These are phyloP conservation scores for Engystomops pustulosus DNA, from an alignment of 2,113 vertebrate species.

Conservation along the genomic window DNA sequence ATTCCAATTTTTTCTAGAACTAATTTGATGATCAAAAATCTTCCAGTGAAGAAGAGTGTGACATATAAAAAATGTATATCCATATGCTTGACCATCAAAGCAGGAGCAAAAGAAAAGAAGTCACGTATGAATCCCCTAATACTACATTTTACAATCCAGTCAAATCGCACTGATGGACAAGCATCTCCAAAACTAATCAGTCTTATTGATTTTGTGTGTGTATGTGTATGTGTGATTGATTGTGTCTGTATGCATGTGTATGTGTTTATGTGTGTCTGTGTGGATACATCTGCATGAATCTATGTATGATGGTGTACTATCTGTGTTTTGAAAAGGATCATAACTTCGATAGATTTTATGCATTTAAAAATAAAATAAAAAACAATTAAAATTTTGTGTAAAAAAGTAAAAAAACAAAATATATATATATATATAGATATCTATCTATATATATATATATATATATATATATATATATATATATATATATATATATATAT, in stretches of 20 bases:
- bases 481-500: background rate
- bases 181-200: conserved; percentile 13
- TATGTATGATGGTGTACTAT: too few relatives aligned
- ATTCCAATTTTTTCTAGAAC: conserved; percentile 75
- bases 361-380: too few relatives aligned
- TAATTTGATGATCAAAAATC: conserved; percentile 72
- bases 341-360: too few relatives aligned
- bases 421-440: too few relatives aligned
- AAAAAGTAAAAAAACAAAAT: too few relatives aligned
- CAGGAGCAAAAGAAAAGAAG: background rate
- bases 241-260: background rate
- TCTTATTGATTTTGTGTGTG: conserved; percentile 17
- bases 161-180: background rate
- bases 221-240: background rate
- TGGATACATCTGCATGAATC: background rate
- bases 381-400: too few relatives aligned
- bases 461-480: background rate
- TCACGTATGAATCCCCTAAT: conserved; percentile 26
- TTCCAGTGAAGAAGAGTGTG: conserved; percentile 50
- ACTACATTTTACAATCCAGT: background rate
- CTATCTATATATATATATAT: background rate
- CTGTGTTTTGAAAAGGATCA: too few relatives aligned
- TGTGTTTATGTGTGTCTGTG: background rate
- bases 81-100: conserved; percentile 50
- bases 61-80: conserved; percentile 52